Evolutionary conservation across 2,888 invertebrate genomes (phyloP), one percentile per base, ranked within the genome.

Genomic region (Leptinotarsa rubiginosa): DNA sequence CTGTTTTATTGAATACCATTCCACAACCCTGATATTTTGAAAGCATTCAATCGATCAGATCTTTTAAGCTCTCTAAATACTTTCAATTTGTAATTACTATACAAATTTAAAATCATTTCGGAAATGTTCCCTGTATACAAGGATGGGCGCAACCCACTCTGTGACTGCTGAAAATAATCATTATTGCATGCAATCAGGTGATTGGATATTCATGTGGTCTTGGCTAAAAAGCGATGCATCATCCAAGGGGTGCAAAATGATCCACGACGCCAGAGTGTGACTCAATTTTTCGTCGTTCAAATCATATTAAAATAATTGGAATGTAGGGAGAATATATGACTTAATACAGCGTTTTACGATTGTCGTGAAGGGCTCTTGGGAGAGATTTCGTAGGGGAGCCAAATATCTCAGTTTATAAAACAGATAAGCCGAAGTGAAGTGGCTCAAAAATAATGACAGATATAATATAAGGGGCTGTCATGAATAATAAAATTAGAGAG

Each of bases 271-370:
- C 16, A n/a, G 7, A 41, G 62, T 31, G 62, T 62, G 62, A 62
- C 62, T 62, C 62, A 62, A 62, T 62, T 62, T 62, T 62, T 62
- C 62, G 41, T 31, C 62, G 18, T n/a, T 62, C 62, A 7, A n/a
- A 62, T 41, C 62, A n/a, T 62, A 62, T 62, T 62, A 62, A 62
- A 41, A 62, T 62, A 62, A 62, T 62, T 62, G 41, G 62, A 62
- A 25, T 15, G 16, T 31, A 18, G 62, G 31, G 62, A 62, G 62
- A 31, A 16, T n/a, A 25, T 50, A 50, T 62, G 62, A 62, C 62
- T 62, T 31, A 62, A 41, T 12, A 62, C 31, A n/a, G 62, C 62
- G 31, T 41, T 62, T 62, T 62, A 62, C 31, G 62, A 62, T 31
- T 62, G 62, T 3, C 56, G 56, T 1, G 56, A 22, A 56, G 4